These are phyloP conservation scores for Myiotriccus ornatus DNA, from an alignment of 2,797 vertebrate species.

Conservation along the genomic window DNA sequence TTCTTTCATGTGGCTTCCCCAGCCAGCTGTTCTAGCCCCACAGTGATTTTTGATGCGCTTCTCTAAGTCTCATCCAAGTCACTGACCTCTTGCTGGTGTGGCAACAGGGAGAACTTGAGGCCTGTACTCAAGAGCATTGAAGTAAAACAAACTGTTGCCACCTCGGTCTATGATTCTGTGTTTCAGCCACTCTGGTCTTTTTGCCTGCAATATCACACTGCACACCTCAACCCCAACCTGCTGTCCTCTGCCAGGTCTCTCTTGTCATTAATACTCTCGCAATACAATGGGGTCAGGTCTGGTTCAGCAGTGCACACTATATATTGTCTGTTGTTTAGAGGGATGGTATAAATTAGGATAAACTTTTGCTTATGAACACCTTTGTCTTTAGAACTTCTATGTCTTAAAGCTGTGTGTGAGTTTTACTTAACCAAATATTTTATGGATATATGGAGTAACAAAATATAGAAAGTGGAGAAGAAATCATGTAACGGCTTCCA, in stretches of 20 bases:
- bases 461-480: background rate
- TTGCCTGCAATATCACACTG: background rate
- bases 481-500: background rate
- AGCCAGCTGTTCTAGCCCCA: background rate
- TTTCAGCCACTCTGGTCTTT: constrained; percentile 1
- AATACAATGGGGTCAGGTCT: background rate
- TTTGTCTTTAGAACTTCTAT: background rate
- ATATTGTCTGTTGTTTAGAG: background rate
- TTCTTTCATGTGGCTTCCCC: background rate
- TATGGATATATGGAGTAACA: background rate
- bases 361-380: background rate
- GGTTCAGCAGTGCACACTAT: constrained; percentile 4
- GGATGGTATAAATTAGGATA: background rate
- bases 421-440: background rate
- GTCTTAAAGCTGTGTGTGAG: background rate
- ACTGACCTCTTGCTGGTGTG: background rate
- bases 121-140: background rate
- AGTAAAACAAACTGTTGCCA: background rate
- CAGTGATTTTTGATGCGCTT: background rate
- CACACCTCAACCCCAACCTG: background rate
- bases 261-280: background rate
- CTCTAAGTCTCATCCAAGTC: background rate
- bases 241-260: constrained; percentile 41
- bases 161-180: background rate
- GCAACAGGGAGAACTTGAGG: background rate